Base-by-base conservation (phyloP, 2,888 invertebrate genomes). In the Druceiella hillmani region DNA sequence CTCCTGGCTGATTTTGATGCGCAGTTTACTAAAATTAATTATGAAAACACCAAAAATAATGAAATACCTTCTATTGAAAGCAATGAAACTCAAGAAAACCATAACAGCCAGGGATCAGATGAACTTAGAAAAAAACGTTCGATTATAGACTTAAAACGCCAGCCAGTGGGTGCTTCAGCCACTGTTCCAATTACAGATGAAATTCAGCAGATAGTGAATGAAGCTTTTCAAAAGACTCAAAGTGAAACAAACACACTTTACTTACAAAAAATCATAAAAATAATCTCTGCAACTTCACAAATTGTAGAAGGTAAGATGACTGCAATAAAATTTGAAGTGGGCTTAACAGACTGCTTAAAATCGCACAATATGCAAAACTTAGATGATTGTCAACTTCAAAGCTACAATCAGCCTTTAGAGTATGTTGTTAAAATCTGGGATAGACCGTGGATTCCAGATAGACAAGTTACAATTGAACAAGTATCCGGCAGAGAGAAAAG, bases 401-500 rank as follows among this genome's bases (percentile, higher is more conserved):
- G 55, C 37, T 53, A 36, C 2, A 29, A 41, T 27, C 16, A 43
- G 2, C 6, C 9, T 13, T 26, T 37, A 33, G 24, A 41, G 29
- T 69, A 67, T 44, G 52, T 53, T 42, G 61, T 56, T 2, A 52
- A 61, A 48, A 52, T 67, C 29, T 80, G 78, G 79, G 72, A 77
- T 32, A 64, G 69, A 49, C 70, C 76, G 3, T 81, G 80, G 80
- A 44, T 75, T 33, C 63, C 72, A 31, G 63, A 70, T 33, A 63
- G 63, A 41, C 58, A 66, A 54, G 54, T 62, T 20, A 59, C 55
- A 1, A 52, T 45, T 7, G 49, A n/a, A n/a, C n/a, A n/a, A n/a
- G n/a, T n/a, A n/a, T n/a, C n/a, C n/a, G n/a, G n/a, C n/a, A n/a
- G n/a, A n/a, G n/a, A n/a, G n/a, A 31, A 29, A 30, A 45, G 40